Base-by-base conservation (phyloP, 35 echinoderm and acorn worm genomes). In the Apostichopus californicus region DNA sequence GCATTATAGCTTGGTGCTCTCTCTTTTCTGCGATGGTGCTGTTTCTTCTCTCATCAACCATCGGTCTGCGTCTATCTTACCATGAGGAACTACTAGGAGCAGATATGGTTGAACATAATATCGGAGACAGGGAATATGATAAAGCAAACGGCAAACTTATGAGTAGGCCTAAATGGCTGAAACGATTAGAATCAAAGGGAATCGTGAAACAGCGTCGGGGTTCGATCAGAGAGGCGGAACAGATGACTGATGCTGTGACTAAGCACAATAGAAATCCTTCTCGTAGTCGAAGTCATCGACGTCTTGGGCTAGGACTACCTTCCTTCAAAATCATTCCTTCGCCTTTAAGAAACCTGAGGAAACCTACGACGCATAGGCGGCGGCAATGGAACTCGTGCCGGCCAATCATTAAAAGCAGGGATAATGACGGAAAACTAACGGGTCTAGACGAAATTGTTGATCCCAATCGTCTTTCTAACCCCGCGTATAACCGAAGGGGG, bases 101-200 rank as follows among this genome's bases (percentile, higher is more conserved):
- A 1, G 95, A 96, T 59, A 75, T 96, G 55, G 95, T 96, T 6
- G 95, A 96, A 75, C 95, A 96, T 54, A 94, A 93, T 59, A 96
- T 96, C 10, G 95, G 95, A 23, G 86, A 87, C 6, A 55, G 92
- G 8, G 80, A 89, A 21, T 95, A 95, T 61, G 94, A 95, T 80
- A 95, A 95, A 78, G 79, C 77, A n/a, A 91, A 92, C 63, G 90
- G 90, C 0, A 87, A 90, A 78, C 63, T 95, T 17, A 14, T 78
- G 13, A 61, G 57, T 13, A 23, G 68, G 0, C 88, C 88, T 5
- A 90, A 78, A 78, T 90, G 88, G 88, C 14, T 55, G 12, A 54
- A 77, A 54, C 68, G 66, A 18, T 21, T 90, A 34, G 73, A 78
- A 9, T 75, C 21, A 56, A 5, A 61, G 22, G 73, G 73, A 5